Evolutionary conservation across 2,888 invertebrate species (phyloP).

Genomic region (Lasioglossum zephyrum): DNA sequence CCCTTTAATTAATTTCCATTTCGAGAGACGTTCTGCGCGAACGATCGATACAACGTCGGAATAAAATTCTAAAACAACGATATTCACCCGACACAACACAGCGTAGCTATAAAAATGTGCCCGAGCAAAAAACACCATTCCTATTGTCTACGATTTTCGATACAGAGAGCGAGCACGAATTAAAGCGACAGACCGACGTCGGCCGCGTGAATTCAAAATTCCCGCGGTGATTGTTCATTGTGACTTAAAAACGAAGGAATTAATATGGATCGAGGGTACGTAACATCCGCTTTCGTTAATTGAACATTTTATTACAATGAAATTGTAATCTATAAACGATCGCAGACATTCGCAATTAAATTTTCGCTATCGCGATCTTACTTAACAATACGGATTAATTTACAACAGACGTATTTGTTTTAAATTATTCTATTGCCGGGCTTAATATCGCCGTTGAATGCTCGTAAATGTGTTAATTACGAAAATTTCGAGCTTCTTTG

Average conservation of each 20-base stretch:
- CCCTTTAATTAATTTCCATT: too few relatives aligned
- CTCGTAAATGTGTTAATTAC: background rate
- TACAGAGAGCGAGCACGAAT: background rate
- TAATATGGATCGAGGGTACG: background rate
- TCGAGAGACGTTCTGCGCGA: too few relatives aligned
- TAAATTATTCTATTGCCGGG: background rate
- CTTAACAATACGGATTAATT: background rate
- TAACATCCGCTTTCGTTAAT: background rate
- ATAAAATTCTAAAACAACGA: too few relatives aligned
- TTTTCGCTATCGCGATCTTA: background rate
- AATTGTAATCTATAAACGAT: background rate
- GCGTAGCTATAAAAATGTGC: too few relatives aligned
- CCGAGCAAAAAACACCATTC: too few relatives aligned
- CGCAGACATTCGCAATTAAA: background rate
- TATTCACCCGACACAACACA: too few relatives aligned
- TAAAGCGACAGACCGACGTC: background rate
- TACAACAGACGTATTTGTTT: background rate
- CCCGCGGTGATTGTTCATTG: background rate
- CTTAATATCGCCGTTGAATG: background rate
- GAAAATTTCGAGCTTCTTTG: background rate
- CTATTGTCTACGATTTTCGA: background rate
- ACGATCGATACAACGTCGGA: too few relatives aligned
- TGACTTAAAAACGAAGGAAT: background rate
- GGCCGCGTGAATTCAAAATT: background rate
- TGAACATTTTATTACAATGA: slow-evolving; percentile 11